Conservation (phyloP, 1,140 invertebrate species). For the Goniozus legneri region DNA sequence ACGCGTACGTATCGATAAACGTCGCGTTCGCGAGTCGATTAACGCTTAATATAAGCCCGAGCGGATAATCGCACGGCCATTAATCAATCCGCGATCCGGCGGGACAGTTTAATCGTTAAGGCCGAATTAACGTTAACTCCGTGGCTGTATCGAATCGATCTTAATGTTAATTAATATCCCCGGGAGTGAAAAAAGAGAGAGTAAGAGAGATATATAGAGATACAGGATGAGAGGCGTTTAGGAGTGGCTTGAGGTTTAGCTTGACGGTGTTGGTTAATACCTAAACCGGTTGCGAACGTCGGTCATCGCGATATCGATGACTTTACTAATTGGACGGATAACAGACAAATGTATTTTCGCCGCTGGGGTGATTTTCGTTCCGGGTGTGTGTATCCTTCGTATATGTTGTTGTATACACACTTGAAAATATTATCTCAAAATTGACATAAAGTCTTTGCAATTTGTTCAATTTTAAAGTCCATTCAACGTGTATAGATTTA, state of each 20-base stretch:
- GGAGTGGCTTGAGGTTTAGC: background rate
- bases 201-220: constrained; percentile 9
- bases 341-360: constrained; percentile 31
- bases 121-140: constrained; percentile 27
- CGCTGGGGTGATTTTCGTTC: no score
- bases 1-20: no score
- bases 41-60: no score
- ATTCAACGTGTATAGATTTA: no score
- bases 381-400: no score
- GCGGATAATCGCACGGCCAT: constrained; percentile 12
- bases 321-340: constrained; percentile 38
- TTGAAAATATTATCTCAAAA: no score
- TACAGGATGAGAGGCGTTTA: background rate
- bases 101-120: constrained; percentile 26
- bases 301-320: constrained; percentile 33
- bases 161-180: constrained; percentile 31
- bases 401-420: no score
- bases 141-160: constrained; percentile 26
- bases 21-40: no score
- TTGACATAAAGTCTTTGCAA: no score
- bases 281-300: constrained; percentile 33
- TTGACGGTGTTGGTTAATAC: constrained; percentile 26
- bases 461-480: no score
- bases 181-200: constrained; percentile 2
- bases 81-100: constrained; percentile 27